phyloP scores from a whole-genome alignment of 2,888 invertebrate genomes.

The Branchinecta sandiegonensis region DNA sequence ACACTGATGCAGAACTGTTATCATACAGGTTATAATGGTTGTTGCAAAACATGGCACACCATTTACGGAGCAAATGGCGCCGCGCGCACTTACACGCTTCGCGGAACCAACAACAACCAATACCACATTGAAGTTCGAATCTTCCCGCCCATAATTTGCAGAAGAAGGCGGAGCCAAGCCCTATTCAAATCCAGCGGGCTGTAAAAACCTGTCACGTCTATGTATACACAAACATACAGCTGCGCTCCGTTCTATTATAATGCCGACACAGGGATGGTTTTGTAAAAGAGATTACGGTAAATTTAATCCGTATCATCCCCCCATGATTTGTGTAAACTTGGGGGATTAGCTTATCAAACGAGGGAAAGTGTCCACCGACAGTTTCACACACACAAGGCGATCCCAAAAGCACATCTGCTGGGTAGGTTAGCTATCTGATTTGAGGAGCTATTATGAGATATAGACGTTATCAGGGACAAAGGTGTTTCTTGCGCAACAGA shows the following conservation, averaged over 20 bases:
- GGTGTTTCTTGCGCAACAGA: constrained; percentile 16
- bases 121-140: neutral
- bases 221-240: constrained; percentile 15
- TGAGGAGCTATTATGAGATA: constrained; percentile 15
- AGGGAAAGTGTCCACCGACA: neutral
- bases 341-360: constrained; percentile 4
- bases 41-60: constrained; percentile 14
- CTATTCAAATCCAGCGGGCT: neutral
- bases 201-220: constrained; percentile 12
- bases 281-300: constrained; percentile 15
- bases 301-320: constrained; percentile 16
- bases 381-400: too few relatives aligned
- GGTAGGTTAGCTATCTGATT: constrained; percentile 3
- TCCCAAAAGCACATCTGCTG: too few relatives aligned
- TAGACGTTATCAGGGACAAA: neutral
- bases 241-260: neutral
- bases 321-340: constrained; percentile 14
- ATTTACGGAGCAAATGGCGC: constrained; percentile 14
- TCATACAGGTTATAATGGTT: neutral
- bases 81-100: neutral
- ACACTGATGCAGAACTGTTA: constrained; percentile 7
- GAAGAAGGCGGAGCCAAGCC: neutral
- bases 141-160: neutral
- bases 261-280: constrained; percentile 11
- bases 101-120: neutral